Percentiles rank a stretch among this genome's conserved stretches.
Evolutionary conservation across 2,797 vertebrate genomes (phyloP).

Genomic region (Cynopterus sphinx): DNA sequence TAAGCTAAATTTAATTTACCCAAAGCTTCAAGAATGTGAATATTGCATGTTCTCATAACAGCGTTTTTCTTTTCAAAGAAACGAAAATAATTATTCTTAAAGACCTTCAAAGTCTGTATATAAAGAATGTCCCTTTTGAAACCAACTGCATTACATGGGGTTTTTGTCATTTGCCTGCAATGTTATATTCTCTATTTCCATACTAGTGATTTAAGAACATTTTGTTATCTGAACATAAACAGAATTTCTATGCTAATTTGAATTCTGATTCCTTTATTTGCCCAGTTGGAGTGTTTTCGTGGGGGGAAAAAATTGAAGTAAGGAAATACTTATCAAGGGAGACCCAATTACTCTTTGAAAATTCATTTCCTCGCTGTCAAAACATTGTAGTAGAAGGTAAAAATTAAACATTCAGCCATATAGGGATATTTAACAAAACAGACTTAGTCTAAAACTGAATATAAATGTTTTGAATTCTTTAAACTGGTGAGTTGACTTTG

Average conservation of each 20-base stretch:
- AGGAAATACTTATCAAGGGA: slow-evolving; percentile 28
- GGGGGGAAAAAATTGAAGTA: background rate
- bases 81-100: slow-evolving; percentile 56
- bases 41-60: slow-evolving; percentile 7
- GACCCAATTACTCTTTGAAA: slow-evolving; percentile 58
- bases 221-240: slow-evolving; percentile 66
- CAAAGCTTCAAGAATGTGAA: background rate
- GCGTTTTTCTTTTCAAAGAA: slow-evolving; percentile 47
- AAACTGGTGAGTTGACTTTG: slow-evolving; percentile 36
- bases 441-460: slow-evolving; percentile 9
- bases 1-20: slow-evolving; percentile 75
- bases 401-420: slow-evolving; percentile 38
- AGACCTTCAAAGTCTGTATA: background rate
- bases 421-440: background rate
- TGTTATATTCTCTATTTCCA: background rate
- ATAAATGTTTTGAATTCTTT: slow-evolving; percentile 50
- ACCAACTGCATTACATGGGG: background rate
- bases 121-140: slow-evolving; percentile 13
- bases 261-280: slow-evolving; percentile 47
- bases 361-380: slow-evolving; percentile 45
- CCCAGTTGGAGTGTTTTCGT: slow-evolving; percentile 44
- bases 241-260: slow-evolving; percentile 56
- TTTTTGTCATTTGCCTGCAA: background rate
- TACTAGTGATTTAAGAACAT: slow-evolving; percentile 1
- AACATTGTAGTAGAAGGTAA: slow-evolving; percentile 60